Evolutionary conservation across 2,888 invertebrate species (phyloP).

Genomic region (Adela reaumurella): DNA sequence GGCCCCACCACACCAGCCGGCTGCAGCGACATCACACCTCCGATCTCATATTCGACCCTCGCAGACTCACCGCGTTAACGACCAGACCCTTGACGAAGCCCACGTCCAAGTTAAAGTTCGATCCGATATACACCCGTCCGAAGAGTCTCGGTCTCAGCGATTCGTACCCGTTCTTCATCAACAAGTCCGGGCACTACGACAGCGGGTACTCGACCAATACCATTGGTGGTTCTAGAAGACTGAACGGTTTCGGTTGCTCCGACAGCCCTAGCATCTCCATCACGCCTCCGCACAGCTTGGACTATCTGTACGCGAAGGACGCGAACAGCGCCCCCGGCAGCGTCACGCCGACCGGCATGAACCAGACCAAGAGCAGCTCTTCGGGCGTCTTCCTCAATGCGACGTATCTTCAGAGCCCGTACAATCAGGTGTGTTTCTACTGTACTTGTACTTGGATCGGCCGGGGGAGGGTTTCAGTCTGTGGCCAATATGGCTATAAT

Average conservation of each 20-base stretch:
- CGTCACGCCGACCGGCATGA: constrained; percentile 44
- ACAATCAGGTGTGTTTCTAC: constrained; percentile 16
- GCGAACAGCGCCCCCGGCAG: constrained; percentile 40
- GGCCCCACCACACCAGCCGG: constrained; percentile 31
- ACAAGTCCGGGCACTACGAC: constrained; percentile 23
- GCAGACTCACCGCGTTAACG: background rate
- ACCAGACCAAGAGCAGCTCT: constrained; percentile 31
- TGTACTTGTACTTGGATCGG: no score
- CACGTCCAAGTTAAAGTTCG: constrained; percentile 23
- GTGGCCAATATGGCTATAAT: no score
- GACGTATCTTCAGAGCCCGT: constrained; percentile 40
- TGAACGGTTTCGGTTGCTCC: constrained; percentile 21
- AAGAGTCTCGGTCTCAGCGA: constrained; percentile 39
- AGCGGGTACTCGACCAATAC: constrained; percentile 25
- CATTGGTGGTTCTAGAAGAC: constrained; percentile 18
- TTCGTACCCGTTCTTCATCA: constrained; percentile 31
- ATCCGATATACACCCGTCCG: constrained; percentile 19
- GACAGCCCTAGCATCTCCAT: constrained; percentile 48
- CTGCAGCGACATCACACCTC: constrained; percentile 55
- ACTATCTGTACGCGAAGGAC: constrained; percentile 41
- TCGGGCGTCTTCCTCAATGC: constrained; percentile 44
- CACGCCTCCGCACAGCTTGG: constrained; percentile 42
- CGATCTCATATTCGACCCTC: constrained; percentile 18
- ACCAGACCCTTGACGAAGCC: constrained; percentile 13
- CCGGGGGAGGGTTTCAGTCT: no score